Base-by-base conservation (phyloP, 2,113 vertebrate species). In the Pycnonotus jocosus region DNA sequence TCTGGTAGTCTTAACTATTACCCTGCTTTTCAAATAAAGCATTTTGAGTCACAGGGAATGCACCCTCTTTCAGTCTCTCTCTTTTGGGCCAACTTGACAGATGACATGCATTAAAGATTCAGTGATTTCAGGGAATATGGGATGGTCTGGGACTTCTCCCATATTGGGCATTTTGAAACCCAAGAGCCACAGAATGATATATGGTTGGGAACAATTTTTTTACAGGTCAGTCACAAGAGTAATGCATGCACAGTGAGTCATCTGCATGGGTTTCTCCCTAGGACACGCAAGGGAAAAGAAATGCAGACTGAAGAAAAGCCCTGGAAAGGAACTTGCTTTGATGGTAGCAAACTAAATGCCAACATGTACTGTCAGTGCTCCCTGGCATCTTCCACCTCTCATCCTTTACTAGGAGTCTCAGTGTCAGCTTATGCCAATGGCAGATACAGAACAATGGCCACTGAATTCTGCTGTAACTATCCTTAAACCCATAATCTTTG, bases 251-350 rank as follows among this genome's bases (percentile, higher is more conserved):
- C 2, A 38, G 27, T 21, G 7, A 80, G 15, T 35, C 16, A 50
- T 12, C n/a, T 54, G 31, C 28, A 8, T 0, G 0, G 1, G 2
- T 19, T 56, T 53, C 31, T 68, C 28, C 44, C n/a, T 47, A 35
- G 18, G 56, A 62, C 11, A 61, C 71, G 25, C 3, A 70, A 80
- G 9, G 20, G 3, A 17, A 73, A 65, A 76, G 45, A 69, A 56
- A 37, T 10, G 4, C 23, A 33, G n/a, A 51, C 7, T 42, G 45
- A 69, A 62, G 28, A 19, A 81, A 23, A 79, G 13, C 7, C 50
- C 51, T 44, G 33, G 33, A 51, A 91, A 71, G 7, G 15, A 4
- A 5, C 20, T 69, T 0, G 0, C 15, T 64, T 47, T 69, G 42
- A 62, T 12, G 9, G 30, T 17, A 76, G 50, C 7, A n/a, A 24